Conservation (phyloP, 2,797 vertebrate species). For the Leucoraja ocellata region DNA sequence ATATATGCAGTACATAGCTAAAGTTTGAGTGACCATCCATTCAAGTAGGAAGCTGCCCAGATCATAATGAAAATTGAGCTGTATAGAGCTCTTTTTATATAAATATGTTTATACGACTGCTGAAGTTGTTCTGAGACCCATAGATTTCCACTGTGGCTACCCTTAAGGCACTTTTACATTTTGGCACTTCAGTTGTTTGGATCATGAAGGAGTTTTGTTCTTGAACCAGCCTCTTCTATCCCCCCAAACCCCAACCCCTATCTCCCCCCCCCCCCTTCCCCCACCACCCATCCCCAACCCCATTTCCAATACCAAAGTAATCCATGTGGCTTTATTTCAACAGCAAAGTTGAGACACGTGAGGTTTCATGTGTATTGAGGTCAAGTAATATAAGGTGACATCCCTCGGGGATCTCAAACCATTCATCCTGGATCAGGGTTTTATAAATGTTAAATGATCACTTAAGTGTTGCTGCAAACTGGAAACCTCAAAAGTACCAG, state of each 20-base stretch:
- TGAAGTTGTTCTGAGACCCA: conserved; percentile 7
- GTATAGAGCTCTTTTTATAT: conserved; percentile 1
- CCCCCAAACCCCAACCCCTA: too few species aligned
- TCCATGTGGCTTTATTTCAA: background rate
- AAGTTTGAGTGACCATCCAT: background rate
- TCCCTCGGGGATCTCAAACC: background rate
- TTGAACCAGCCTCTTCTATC: background rate
- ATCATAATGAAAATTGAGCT: background rate
- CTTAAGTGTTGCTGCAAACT: background rate
- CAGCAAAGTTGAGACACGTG: background rate
- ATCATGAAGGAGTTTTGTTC: background rate
- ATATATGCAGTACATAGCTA: background rate
- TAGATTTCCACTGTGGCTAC: conserved; percentile 26
- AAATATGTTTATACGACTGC: background rate
- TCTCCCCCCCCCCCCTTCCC: background rate
- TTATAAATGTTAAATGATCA: background rate
- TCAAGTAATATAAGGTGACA: background rate
- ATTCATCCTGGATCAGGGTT: background rate
- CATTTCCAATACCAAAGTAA: background rate
- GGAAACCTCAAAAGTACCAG: background rate
- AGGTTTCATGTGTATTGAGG: background rate
- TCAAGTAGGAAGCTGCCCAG: conserved; percentile 5
- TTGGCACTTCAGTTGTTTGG: conserved; percentile 24
- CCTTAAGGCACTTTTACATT: conserved; percentile 33
- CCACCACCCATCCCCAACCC: background rate